These are phyloP conservation scores for Pomatostomus ruficeps DNA, from an alignment of 2,113 vertebrate genomes.

Conservation along the genomic window DNA sequence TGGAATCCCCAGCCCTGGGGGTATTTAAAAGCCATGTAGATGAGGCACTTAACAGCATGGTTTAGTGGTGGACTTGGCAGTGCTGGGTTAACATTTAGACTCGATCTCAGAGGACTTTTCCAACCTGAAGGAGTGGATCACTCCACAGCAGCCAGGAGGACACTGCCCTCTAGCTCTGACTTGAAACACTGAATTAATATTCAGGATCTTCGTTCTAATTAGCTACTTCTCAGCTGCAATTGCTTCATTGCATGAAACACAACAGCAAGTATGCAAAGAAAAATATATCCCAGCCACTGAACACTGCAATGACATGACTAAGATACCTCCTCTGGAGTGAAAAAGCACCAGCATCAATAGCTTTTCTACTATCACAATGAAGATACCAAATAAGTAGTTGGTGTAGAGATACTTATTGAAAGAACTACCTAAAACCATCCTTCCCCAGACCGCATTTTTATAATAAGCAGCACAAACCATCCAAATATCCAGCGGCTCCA, in stretches of 20 bases:
- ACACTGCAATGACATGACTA: not conserved
- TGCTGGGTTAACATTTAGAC: not conserved
- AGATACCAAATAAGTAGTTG: not conserved
- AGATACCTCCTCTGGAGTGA: not conserved
- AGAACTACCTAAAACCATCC: not conserved
- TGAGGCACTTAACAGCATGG: not conserved
- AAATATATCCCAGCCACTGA: not conserved
- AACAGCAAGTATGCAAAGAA: not conserved
- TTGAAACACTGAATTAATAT: not conserved
- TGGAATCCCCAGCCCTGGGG: not conserved
- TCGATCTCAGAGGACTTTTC: not conserved
- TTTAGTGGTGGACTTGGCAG: not conserved
- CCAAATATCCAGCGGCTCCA: not conserved
- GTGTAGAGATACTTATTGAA: not conserved
- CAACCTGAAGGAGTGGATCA: not conserved
- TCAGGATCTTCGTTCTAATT: not conserved
- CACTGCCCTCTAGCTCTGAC: not conserved
- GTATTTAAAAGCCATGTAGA: not conserved
- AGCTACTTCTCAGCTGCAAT: not conserved
- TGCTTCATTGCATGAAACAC: not conserved
- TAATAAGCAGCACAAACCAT: not conserved
- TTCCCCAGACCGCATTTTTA: not conserved
- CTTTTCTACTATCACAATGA: not conserved
- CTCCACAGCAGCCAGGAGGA: not conserved
- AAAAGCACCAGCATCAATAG: not conserved